phyloP scores from a whole-genome alignment of 2,113 vertebrate genomes.

The Anas platyrhynchos region DNA sequence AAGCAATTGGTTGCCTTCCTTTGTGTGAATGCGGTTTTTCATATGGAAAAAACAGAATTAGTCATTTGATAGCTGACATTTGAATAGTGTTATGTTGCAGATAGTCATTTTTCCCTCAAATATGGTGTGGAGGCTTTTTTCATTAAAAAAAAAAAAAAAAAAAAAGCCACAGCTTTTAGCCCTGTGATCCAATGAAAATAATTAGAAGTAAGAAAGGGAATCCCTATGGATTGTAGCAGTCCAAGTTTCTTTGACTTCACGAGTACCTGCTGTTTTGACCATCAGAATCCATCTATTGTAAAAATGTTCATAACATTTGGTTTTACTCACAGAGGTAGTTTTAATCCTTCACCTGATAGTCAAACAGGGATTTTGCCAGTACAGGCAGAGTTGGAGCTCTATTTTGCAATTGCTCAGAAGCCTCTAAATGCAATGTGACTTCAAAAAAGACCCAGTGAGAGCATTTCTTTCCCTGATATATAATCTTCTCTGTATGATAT shows the following conservation, averaged over 20 bases:
- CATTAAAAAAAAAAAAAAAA: neutral
- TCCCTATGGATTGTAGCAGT: neutral
- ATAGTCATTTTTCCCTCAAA: neutral
- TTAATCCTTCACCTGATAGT: neutral
- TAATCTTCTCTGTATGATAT: neutral
- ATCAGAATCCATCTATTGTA: neutral
- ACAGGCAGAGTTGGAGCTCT: neutral
- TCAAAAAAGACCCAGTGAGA: neutral
- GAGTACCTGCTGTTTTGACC: neutral
- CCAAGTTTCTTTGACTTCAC: neutral
- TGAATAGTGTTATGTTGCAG: neutral
- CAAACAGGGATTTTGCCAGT: neutral
- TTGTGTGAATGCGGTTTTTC: neutral
- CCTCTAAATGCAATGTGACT: neutral
- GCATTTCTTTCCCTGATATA: neutral
- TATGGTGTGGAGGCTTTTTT: neutral
- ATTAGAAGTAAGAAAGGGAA: neutral
- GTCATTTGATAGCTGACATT: slow-evolving; percentile 1
- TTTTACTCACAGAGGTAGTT: neutral
- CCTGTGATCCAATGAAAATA: neutral
- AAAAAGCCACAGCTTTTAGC: neutral
- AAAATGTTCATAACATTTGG: neutral
- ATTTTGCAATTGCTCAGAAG: neutral
- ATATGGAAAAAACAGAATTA: neutral
- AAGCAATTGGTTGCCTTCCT: neutral